Conservation (phyloP, 1,140 invertebrate species). For the Plectrocnemia conspersa region DNA sequence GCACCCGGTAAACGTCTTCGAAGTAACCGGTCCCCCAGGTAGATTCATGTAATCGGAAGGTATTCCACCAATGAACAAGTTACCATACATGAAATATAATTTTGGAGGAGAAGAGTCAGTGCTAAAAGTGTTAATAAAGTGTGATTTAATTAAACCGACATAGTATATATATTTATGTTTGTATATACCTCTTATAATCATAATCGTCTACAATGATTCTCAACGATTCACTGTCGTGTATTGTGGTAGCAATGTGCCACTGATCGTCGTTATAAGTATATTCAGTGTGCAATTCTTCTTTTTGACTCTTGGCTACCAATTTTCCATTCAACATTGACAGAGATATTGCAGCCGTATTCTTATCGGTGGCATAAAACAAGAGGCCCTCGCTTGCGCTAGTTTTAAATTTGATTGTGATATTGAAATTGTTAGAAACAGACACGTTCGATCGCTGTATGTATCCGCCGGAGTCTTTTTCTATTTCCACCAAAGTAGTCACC, state of each 20-base stretch:
- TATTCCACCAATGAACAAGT: constrained; percentile 81
- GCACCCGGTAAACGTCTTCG: constrained; percentile 72
- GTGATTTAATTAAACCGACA: not conserved
- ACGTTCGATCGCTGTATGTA: constrained; percentile 49
- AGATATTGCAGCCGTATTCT: constrained; percentile 58
- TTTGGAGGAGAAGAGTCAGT: constrained; percentile 54
- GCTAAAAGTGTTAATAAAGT: constrained; percentile 41
- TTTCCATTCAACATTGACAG: constrained; percentile 65
- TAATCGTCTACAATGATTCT: constrained; percentile 82
- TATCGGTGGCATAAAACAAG: constrained; percentile 68
- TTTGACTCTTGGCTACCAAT: constrained; percentile 66
- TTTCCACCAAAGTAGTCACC: constrained; percentile 52
- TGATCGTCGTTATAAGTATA: constrained; percentile 78
- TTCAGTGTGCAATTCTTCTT: constrained; percentile 56
- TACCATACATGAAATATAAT: constrained; percentile 58
- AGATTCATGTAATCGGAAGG: constrained; percentile 55
- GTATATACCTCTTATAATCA: constrained; percentile 56
- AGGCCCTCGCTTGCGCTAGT: constrained; percentile 72
- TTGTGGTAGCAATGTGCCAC: constrained; percentile 90
- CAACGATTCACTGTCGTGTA: constrained; percentile 59
- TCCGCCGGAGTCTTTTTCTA: constrained; percentile 48
- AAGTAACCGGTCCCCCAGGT: constrained; percentile 40
- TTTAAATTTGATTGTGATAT: constrained; percentile 87
- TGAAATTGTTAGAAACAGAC: constrained; percentile 49
- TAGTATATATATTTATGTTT: constrained; percentile 21